These are phyloP conservation scores for Prietella phreatophila DNA, from an alignment of 2,113 vertebrate species.

Conservation along the genomic window DNA sequence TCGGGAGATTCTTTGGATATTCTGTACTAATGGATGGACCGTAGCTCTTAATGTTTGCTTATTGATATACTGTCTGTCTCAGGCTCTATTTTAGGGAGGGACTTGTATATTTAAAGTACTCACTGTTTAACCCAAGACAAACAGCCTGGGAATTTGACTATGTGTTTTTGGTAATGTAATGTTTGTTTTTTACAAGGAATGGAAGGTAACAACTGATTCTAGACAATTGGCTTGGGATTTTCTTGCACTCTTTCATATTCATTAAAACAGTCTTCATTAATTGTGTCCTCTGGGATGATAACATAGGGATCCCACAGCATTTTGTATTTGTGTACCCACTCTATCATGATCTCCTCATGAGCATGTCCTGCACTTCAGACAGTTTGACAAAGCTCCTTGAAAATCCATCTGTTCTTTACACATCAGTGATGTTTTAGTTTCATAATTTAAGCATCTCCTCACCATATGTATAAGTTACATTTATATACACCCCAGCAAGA, in stretches of 20 bases:
- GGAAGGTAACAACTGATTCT: no score
- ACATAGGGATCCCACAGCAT: slow-evolving; percentile 28
- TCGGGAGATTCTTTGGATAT: not conserved
- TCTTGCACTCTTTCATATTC: no score
- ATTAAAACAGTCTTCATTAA: not conserved
- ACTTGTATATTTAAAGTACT: not conserved
- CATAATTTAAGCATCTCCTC: no score
- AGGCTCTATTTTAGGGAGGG: no score
- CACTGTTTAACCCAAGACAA: not conserved
- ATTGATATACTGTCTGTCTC: not conserved
- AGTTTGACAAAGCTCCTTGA: no score
- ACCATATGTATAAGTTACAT: not conserved
- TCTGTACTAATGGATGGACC: not conserved
- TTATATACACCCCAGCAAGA: not conserved
- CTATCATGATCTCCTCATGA: not conserved
- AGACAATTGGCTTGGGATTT: no score
- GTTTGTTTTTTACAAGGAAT: not conserved
- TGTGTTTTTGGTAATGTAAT: not conserved
- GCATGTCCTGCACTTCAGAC: no score
- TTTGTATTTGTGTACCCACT: not conserved
- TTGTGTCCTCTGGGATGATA: not conserved
- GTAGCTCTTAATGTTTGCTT: not conserved
- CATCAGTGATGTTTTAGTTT: no score
- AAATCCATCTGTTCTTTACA: no score
- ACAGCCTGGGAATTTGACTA: not conserved